Evolutionary conservation across 2,888 invertebrate species (phyloP).

Genomic region (Alloplasta piceator): DNA sequence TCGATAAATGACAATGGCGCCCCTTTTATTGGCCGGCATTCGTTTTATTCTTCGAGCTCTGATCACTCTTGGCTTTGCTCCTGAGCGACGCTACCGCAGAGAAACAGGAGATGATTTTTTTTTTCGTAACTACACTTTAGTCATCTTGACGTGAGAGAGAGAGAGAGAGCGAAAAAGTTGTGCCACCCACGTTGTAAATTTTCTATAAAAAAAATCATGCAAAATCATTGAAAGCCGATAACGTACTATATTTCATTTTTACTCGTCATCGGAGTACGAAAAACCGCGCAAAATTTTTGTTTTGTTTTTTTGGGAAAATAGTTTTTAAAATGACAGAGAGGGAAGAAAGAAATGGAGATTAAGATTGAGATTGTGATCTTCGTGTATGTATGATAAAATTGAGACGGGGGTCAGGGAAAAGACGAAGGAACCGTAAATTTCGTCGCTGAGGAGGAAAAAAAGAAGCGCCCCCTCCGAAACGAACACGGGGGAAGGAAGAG

Average conservation of each 20-base stretch:
- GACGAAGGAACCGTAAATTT: slow-evolving; percentile 54
- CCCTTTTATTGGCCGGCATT: background rate
- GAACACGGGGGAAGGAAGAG: slow-evolving; percentile 52
- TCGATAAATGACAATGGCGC: background rate
- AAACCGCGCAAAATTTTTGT: background rate
- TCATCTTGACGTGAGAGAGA: slow-evolving; percentile 19
- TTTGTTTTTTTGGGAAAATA: slow-evolving; percentile 17
- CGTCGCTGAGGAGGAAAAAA: slow-evolving; percentile 53
- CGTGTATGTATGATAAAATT: slow-evolving; percentile 1
- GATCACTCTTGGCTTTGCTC: slow-evolving; percentile 2
- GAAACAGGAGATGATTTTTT: slow-evolving; percentile 23
- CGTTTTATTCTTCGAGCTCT: background rate
- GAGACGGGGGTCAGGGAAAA: slow-evolving; percentile 6
- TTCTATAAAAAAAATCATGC: slow-evolving; percentile 18
- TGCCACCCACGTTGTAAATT: slow-evolving; percentile 79
- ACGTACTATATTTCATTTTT: background rate
- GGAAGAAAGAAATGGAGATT: slow-evolving; percentile 1
- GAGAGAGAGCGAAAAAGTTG: slow-evolving; percentile 67
- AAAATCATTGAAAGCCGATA: background rate
- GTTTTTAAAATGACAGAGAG: slow-evolving; percentile 1
- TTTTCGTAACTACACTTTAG: slow-evolving; percentile 9
- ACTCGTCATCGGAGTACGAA: background rate
- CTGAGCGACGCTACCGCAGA: background rate
- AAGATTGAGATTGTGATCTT: slow-evolving; percentile 57
- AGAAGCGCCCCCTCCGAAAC: slow-evolving; percentile 30